These are phyloP conservation scores for Neoseiulus cucumeris DNA, from an alignment of 1,140 invertebrate species.

Conservation along the genomic window DNA sequence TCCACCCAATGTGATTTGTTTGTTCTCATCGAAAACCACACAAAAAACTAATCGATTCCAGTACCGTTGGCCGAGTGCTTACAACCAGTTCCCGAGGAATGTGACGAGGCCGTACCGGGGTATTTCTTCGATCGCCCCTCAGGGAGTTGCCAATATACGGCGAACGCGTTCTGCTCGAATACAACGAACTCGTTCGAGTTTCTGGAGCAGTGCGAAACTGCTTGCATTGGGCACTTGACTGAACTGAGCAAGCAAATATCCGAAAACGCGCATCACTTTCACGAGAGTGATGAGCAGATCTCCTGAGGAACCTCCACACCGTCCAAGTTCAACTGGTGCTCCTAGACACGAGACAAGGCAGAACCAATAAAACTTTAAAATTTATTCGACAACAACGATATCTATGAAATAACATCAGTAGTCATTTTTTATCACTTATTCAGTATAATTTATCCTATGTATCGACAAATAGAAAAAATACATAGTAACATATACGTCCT, in stretches of 20 bases:
- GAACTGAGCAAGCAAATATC: neutral
- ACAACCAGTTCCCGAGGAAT: neutral
- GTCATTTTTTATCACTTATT: no score
- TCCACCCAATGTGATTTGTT: no score
- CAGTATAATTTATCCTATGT: no score
- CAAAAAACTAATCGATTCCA: no score
- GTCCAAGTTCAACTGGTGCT: no score
- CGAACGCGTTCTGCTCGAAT: neutral
- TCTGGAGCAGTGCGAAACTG: neutral
- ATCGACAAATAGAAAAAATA: no score
- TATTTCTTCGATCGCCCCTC: neutral
- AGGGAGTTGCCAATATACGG: neutral
- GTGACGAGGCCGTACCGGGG: neutral
- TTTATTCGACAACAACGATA: no score
- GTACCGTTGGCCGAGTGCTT: neutral
- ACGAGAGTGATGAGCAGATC: neutral
- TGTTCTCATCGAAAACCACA: no score
- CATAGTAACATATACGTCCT: no score
- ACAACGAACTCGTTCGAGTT: conserved; percentile 1
- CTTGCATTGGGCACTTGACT: neutral
- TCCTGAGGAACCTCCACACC: neutral
- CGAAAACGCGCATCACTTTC: neutral
- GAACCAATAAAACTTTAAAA: no score
- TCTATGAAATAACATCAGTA: no score
- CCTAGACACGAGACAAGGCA: no score